A percentile compares a stretch with the other conserved stretches of the same genome.
These are phyloP conservation scores for Dolichallabes microphthalmus DNA, from an alignment of 2,113 vertebrate species.

Conservation along the genomic window DNA sequence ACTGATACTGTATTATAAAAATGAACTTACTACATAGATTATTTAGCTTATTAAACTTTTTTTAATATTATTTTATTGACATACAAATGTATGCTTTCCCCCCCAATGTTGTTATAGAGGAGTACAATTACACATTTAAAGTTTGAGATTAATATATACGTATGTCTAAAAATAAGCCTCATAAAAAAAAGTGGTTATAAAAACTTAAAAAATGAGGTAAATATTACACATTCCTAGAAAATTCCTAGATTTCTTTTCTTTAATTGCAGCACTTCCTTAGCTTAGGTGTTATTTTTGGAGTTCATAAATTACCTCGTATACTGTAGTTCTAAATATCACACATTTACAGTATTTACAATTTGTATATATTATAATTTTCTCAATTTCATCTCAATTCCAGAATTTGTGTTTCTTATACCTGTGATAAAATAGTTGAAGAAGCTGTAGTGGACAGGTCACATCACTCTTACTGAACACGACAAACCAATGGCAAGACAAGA, in stretches of 20 bases:
- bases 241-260: too few species aligned
- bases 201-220: too few species aligned
- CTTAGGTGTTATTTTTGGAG: neutral
- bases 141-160: neutral
- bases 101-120: neutral
- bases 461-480: conserved; percentile 8
- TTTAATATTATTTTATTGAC: neutral
- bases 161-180: too few species aligned
- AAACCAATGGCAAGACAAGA: neutral
- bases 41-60: neutral
- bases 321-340: neutral
- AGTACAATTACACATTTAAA: neutral
- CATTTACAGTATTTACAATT: neutral
- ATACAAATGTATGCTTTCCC: neutral
- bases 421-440: neutral
- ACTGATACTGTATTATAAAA: neutral
- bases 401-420: neutral
- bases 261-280: neutral
- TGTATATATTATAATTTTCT: neutral
- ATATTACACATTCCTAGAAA: neutral
- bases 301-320: neutral
- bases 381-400: neutral
- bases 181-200: too few species aligned
- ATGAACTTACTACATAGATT: too few species aligned
- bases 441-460: neutral